Evolutionary conservation across 2,797 vertebrate genomes (phyloP), one percentile per base, ranked within the genome.

Genomic region (Semotilus atromaculatus): DNA sequence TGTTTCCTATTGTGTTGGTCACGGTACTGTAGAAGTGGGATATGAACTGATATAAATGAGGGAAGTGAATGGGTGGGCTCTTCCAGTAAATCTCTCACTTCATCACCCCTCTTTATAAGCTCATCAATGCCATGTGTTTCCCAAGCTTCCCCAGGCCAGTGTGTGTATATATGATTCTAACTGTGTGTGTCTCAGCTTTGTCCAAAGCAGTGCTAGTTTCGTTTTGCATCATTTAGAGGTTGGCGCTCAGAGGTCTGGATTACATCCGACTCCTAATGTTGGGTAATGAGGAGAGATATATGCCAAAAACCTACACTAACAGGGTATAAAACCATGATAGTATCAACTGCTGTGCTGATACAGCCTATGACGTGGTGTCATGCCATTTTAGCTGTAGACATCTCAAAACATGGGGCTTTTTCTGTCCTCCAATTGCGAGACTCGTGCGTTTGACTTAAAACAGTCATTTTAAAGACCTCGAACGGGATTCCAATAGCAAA

Each of bases 1-100:
- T 19, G 36, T 72, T 83, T 80, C 81, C 26, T n/a, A 9, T 55
- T 51, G 40, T 31, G 31, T 19, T n/a, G 60, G 58, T 40, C 26
- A 19, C 36, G 67, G n/a, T 60, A 34, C 34, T 38, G 4, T 26
- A 79, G 36, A 80, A 40, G 75, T 85, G 45, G 75, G 80, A 83
- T 72, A 38, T 85, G 75, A 80, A 40, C 7, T 64, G 58, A 26
- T 48, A 51, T 70, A 68, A 85, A 18, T 72, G 23, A 55, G 66
- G 55, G 29, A 60, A 73, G 53, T 51, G 72, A 75, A 60, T 23
- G 80, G 62, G 80, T 79, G 67, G n/a, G 58, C 43, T 48, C 16
- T 86, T 84, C 82, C 85, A 84, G 82, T 85, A 85, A 88, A 51
- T 72, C n/a, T 48, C 60, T 81, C 66, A 76, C 72, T 31, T 73